Evolutionary conservation across 2,888 invertebrate genomes (phyloP).

Genomic region (Terebella lapidaria): DNA sequence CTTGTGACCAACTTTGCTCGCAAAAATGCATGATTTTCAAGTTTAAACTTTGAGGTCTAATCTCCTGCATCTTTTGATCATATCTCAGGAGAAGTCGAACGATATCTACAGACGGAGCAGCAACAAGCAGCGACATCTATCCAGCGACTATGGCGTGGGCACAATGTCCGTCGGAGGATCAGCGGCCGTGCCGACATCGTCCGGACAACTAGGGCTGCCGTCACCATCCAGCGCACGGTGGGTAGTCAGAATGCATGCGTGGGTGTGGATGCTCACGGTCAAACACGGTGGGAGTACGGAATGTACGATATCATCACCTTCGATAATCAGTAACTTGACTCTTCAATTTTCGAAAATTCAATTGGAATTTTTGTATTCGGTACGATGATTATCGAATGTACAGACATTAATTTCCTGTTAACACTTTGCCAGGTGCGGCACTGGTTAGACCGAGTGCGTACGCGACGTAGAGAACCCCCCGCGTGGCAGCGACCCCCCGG

Average conservation of each 20-base stretch:
- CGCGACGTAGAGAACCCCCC: constrained; percentile 33
- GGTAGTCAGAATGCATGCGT: too few relatives aligned
- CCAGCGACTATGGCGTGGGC: constrained; percentile 46
- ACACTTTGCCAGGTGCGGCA: constrained; percentile 37
- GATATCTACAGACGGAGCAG: constrained; percentile 41
- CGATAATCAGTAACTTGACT: too few relatives aligned
- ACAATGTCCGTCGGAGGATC: constrained; percentile 31
- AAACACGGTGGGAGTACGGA: too few relatives aligned
- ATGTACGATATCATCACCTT: too few relatives aligned
- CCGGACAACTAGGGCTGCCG: constrained; percentile 34
- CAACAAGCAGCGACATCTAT: constrained; percentile 41
- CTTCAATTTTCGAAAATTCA: too few relatives aligned
- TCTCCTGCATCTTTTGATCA: too few relatives aligned
- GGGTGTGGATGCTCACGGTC: too few relatives aligned
- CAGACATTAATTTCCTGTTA: too few relatives aligned
- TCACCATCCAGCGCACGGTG: constrained; percentile 45
- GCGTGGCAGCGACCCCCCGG: constrained; percentile 43
- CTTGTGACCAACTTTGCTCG: too few relatives aligned
- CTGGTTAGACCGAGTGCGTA: constrained; percentile 38
- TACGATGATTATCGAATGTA: too few relatives aligned
- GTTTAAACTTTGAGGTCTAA: too few relatives aligned
- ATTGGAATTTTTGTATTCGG: too few relatives aligned
- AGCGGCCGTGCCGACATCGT: constrained; percentile 27
- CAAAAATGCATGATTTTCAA: background rate
- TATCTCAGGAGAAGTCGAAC: constrained; percentile 36